These are phyloP conservation scores for Neogale vison DNA, from an alignment of 2,113 vertebrate species.

Conservation along the genomic window DNA sequence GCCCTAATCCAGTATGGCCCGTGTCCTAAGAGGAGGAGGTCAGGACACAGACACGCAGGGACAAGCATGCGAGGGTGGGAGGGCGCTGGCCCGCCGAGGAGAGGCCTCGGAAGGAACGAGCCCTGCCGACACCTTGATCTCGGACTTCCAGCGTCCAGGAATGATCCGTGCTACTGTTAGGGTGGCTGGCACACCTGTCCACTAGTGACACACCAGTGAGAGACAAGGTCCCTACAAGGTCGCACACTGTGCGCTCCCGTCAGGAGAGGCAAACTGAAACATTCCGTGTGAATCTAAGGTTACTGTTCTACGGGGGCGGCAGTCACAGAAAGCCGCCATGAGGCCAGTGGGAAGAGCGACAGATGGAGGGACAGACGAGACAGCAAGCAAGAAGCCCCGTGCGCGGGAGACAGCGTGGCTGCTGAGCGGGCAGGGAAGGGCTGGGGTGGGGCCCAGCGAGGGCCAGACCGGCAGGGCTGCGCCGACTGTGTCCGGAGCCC, in stretches of 20 bases:
- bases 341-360: not conserved
- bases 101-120: not conserved
- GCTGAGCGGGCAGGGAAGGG: not conserved
- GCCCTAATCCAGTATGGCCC: not conserved
- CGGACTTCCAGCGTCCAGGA: not conserved
- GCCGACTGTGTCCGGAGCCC: not conserved
- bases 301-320: not conserved
- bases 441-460: not conserved
- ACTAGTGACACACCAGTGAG: not conserved
- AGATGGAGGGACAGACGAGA: not conserved
- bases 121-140: not conserved
- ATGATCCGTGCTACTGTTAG: not conserved
- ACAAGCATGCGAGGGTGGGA: rapidly evolving
- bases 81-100: not conserved
- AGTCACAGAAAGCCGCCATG: too few relatives aligned
- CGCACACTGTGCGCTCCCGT: rapidly evolving
- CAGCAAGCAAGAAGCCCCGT: not conserved
- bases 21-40: not conserved
- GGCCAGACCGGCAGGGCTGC: not conserved
- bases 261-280: not conserved
- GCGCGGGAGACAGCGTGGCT: not conserved
- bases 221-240: not conserved
- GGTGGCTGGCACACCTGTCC: not conserved
- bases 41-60: not conserved
- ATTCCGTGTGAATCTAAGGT: not conserved